phyloP scores from a whole-genome alignment of 2,888 invertebrate species.

The Chrysodeixis includens region DNA sequence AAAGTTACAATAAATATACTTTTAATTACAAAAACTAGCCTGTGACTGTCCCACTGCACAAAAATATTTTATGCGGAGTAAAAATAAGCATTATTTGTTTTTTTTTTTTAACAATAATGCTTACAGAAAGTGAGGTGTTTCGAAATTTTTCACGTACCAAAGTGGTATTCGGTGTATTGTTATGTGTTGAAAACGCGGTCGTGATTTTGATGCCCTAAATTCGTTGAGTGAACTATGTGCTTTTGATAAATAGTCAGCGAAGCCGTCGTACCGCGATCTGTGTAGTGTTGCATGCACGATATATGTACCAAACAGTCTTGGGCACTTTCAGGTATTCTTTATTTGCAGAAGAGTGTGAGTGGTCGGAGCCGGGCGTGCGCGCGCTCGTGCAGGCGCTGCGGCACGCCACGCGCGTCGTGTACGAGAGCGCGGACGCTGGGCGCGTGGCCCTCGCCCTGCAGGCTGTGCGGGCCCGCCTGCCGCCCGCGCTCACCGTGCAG shows the following conservation, averaged over 20 bases:
- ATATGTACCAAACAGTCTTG: constrained; percentile 73
- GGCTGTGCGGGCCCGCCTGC: constrained; percentile 49
- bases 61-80: neutral
- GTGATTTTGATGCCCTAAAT: neutral
- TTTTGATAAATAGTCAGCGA: neutral
- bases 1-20: neutral
- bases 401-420: no score
- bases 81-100: no score
- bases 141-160: no score
- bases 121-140: no score
- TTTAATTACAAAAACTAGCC: neutral
- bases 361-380: no score
- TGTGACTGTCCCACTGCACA: neutral
- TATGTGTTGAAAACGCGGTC: neutral
- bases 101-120: no score
- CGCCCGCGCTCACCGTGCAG: constrained; percentile 91
- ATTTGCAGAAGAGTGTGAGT: constrained; percentile 78
- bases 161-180: no score
- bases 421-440: no score
- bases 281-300: constrained; percentile 38
- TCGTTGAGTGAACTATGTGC: neutral
- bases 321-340: constrained; percentile 86
- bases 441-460: constrained; percentile 68
- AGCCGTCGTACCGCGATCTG: neutral
- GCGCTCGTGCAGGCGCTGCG: no score